These are phyloP conservation scores for Pachyrhynchus sulphureomaculatus DNA, from an alignment of 1,140 invertebrate genomes.

Conservation along the genomic window DNA sequence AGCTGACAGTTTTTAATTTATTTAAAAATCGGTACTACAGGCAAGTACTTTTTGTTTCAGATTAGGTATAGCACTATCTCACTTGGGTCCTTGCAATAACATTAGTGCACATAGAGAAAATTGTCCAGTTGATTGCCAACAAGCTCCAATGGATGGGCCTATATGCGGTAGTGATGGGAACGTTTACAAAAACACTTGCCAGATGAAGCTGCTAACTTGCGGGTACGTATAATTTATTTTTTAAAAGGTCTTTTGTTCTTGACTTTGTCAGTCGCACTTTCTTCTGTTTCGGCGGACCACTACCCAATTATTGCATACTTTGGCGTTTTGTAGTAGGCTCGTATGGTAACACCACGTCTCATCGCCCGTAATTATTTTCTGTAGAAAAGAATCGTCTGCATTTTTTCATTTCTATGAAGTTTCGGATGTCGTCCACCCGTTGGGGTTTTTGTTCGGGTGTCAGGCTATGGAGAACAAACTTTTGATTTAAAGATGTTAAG, in stretches of 20 bases:
- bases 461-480: too few relatives aligned
- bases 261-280: too few relatives aligned
- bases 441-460: too few relatives aligned
- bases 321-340: background rate
- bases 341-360: too few relatives aligned
- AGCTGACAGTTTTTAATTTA: too few relatives aligned
- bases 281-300: too few relatives aligned
- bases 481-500: background rate
- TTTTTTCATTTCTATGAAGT: too few relatives aligned
- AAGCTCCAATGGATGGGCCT: slow-evolving; percentile 80
- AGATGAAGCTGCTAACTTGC: slow-evolving; percentile 88
- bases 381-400: too few relatives aligned
- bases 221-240: slow-evolving; percentile 65
- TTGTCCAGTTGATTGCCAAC: slow-evolving; percentile 82
- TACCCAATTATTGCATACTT: too few relatives aligned
- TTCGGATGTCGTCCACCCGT: too few relatives aligned
- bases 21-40: slow-evolving; percentile 16
- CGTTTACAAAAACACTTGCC: slow-evolving; percentile 90
- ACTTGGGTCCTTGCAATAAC: slow-evolving; percentile 84
- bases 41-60: slow-evolving; percentile 47
- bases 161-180: slow-evolving; percentile 91
- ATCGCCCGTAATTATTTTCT: too few relatives aligned
- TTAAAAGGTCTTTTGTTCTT: too few relatives aligned
- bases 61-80: slow-evolving; percentile 65
- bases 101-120: slow-evolving; percentile 84